These are phyloP conservation scores for Muscicapa adusta DNA, from an alignment of 2,113 vertebrate genomes.

Conservation along the genomic window DNA sequence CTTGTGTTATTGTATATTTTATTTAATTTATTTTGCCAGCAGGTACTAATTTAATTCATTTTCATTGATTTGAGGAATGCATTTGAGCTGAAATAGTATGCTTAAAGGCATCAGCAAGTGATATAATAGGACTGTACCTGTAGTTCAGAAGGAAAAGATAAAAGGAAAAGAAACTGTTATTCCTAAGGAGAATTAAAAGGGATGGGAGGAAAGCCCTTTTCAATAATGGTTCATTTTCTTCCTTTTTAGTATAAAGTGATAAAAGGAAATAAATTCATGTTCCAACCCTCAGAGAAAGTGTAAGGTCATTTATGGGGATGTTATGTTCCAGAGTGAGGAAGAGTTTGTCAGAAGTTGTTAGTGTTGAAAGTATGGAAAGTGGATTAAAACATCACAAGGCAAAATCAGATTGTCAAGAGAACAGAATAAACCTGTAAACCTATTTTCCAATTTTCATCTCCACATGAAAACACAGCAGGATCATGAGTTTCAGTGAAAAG, in stretches of 20 bases:
- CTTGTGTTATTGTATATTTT: conserved; percentile 37
- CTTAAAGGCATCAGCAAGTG: conserved; percentile 48
- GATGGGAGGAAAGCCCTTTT: background rate
- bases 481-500: conserved; percentile 16
- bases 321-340: conserved; percentile 25
- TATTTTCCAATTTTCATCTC: conserved; percentile 75
- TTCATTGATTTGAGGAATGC: conserved; percentile 47
- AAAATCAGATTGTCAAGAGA: conserved; percentile 32
- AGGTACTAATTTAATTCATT: conserved; percentile 61
- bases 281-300: conserved; percentile 33
- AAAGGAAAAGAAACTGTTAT: conserved; percentile 43
- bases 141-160: conserved; percentile 42
- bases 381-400: conserved; percentile 63
- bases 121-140: conserved; percentile 31
- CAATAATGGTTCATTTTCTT: conserved; percentile 63
- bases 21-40: conserved; percentile 56
- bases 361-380: conserved; percentile 40
- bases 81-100: conserved; percentile 52
- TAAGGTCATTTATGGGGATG: conserved; percentile 53
- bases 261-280: conserved; percentile 71
- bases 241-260: conserved; percentile 58
- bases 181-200: conserved; percentile 42
- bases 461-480: conserved; percentile 55
- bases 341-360: conserved; percentile 65
- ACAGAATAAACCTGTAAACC: conserved; percentile 56